Base-by-base conservation (phyloP, 1,140 invertebrate genomes). In the Asbolus verrucosus region DNA sequence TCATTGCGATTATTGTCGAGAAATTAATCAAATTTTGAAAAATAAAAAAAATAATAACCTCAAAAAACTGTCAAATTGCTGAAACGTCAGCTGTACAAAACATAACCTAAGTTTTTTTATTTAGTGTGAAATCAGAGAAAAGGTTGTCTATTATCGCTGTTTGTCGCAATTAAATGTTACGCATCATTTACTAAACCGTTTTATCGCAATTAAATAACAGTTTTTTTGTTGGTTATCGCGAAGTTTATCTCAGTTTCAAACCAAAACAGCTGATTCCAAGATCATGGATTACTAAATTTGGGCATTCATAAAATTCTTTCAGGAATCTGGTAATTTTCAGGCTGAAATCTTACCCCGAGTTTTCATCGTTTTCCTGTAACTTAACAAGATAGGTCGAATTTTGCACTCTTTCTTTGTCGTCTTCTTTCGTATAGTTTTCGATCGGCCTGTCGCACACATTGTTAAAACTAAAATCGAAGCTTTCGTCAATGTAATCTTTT, bases 401-500 rank as follows among this genome's bases (percentile, higher is more conserved):
- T 30, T 61, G 13, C 13, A 14, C 8, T 31, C 65, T 70, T 13
- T 31, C 65, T 21, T 67, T 21, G 6, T 69, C 50, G 13, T 66
- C 63, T 33, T 68, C 67, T 18, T 69, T 69, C 19, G 60, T 59
- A 33, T 59, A 21, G n/a, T 65, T 63, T 9, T 39, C 65, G 62
- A 8, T 65, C 13, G 46, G 11, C 62, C 33, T 21, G n/a, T 62
- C 19, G 69, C 85, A 86, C 63, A 84, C 83, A 73, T 81, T 84
- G 38, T 80, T 81, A 69, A 87, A 86, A 2, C 84, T 80, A 43
- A 86, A 72, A 75, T 87, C 86, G 30, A 87, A 80, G 71, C 82
- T 85, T 41, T 87, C 85, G 69, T 86, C 84, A 9, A 87, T 76
- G 67, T 83, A 87, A 75, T 87, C n/a, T n/a, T n/a, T n/a, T n/a